Percentiles rank a stretch among this genome's conserved stretches.
phyloP scores from a whole-genome alignment of 2,888 invertebrate species.

The Terebella lapidaria region DNA sequence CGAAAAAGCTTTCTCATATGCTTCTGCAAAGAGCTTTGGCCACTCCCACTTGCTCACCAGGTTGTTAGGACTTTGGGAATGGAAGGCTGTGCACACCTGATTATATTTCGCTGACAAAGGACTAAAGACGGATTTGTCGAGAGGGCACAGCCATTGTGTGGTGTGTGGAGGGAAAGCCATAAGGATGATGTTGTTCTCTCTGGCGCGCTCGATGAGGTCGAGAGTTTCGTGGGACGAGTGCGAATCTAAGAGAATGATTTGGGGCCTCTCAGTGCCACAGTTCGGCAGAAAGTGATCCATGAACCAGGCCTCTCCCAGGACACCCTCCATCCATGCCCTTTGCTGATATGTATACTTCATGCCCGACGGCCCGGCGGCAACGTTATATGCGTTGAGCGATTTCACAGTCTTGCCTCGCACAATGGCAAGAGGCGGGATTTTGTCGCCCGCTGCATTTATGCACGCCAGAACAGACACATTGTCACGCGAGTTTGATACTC shows the following conservation, averaged over 20 bases:
- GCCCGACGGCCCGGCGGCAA: neutral
- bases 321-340: neutral
- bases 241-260: neutral
- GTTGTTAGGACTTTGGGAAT: neutral
- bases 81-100: neutral
- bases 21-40: neutral
- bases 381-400: neutral
- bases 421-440: neutral
- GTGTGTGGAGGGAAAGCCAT: conserved; percentile 15
- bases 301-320: neutral
- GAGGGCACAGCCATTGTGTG: conserved; percentile 11
- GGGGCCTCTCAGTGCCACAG: neutral
- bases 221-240: neutral
- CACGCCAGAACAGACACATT: neutral
- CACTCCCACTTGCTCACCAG: neutral
- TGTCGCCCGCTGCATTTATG: neutral
- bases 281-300: neutral
- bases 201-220: conserved; percentile 15
- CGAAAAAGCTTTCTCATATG: neutral
- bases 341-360: neutral
- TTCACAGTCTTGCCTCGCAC: neutral
- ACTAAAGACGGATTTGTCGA: conserved; percentile 5
- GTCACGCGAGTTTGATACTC: neutral
- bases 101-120: conserved; percentile 1
- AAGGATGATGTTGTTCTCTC: conserved; percentile 11